phyloP scores from a whole-genome alignment of 2,113 vertebrate genomes.

The Megalops atlanticus region DNA sequence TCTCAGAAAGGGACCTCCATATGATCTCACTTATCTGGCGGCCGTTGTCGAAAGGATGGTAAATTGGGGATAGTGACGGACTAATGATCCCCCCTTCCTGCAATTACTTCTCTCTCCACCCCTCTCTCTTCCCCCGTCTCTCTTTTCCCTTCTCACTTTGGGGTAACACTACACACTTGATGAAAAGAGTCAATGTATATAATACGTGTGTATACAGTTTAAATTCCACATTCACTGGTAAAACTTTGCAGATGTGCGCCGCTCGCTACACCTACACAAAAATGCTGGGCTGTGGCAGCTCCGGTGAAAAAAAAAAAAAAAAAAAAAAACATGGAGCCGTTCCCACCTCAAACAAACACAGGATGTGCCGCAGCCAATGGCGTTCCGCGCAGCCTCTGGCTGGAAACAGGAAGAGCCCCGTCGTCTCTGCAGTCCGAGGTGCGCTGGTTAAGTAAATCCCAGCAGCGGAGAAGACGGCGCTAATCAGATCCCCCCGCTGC shows the following conservation, averaged over 20 bases:
- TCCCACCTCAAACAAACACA: constrained; percentile 46
- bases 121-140: background rate
- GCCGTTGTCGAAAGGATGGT: constrained; percentile 4
- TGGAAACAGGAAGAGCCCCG: background rate
- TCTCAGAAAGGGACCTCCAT: background rate
- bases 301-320: constrained; percentile 24
- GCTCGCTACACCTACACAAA: constrained; percentile 60
- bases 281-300: constrained; percentile 30
- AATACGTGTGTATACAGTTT: constrained; percentile 42
- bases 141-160: background rate
- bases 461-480: background rate
- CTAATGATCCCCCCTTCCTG: constrained; percentile 27
- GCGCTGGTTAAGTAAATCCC: background rate
- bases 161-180: constrained; percentile 46
- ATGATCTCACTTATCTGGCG: constrained; percentile 23
- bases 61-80: constrained; percentile 13
- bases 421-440: background rate
- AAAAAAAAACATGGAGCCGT: constrained; percentile 34
- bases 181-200: constrained; percentile 54
- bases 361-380: constrained; percentile 29
- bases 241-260: constrained; percentile 63
- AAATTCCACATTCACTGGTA: constrained; percentile 55
- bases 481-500: background rate
- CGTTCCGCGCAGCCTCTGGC: background rate
- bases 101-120: constrained; percentile 10